These are phyloP conservation scores for Cyclura pinguis DNA, from an alignment of 2,797 vertebrate genomes.

Conservation along the genomic window DNA sequence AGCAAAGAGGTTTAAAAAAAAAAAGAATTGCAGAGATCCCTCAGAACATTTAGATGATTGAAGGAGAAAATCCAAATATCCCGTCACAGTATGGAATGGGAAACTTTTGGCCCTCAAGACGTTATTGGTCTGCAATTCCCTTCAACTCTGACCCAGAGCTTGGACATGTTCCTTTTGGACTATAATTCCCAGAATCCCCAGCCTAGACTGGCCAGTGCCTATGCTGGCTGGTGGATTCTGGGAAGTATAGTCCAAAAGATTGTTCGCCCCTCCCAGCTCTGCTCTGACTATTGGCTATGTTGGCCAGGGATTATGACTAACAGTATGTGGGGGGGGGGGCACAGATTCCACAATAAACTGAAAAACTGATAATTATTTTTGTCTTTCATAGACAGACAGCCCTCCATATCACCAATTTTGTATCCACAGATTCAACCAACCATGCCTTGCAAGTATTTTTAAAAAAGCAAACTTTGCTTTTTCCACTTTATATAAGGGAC, in stretches of 20 bases:
- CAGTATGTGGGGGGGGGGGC: too few species aligned
- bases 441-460: too few species aligned
- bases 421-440: too few species aligned
- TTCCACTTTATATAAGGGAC: too few species aligned
- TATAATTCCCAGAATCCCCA: too few species aligned
- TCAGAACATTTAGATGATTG: neutral
- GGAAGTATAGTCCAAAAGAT: too few species aligned
- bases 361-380: neutral
- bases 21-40: conserved; percentile 22
- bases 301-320: neutral
- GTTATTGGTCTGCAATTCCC: neutral
- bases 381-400: neutral
- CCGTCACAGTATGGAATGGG: neutral
- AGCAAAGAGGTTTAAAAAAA: conserved; percentile 35
- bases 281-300: neutral
- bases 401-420: too few species aligned
- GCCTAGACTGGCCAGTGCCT: too few species aligned
- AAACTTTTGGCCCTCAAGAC: neutral
- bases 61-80: neutral
- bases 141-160: neutral
- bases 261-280: too few species aligned
- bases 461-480: too few species aligned
- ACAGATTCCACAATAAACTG: neutral
- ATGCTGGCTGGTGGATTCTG: too few species aligned
- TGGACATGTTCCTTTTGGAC: too few species aligned